phyloP scores from a whole-genome alignment of 2,888 invertebrate species.

The Drosophila incognita region DNA sequence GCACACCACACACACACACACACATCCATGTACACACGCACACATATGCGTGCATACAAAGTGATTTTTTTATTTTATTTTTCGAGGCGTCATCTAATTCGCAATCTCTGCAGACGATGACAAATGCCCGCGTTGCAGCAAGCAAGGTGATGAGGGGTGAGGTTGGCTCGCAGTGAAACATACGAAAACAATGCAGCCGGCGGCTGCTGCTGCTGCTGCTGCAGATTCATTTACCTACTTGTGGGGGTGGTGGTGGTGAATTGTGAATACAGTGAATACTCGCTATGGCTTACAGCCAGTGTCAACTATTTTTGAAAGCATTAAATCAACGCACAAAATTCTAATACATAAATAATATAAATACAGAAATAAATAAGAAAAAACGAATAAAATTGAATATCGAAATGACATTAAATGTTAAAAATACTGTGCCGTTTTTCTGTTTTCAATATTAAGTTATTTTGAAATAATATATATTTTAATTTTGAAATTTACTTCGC shows the following conservation, averaged over 20 bases:
- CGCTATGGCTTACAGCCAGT: background rate
- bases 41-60: conserved; percentile 13
- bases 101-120: conserved; percentile 16
- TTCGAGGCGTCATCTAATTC: conserved; percentile 27
- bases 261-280: conserved; percentile 5
- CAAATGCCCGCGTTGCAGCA: conserved; percentile 15
- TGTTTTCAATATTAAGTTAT: background rate
- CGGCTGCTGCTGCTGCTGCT: conserved; percentile 27
- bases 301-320: background rate
- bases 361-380: background rate
- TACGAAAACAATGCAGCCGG: conserved; percentile 19
- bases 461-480: background rate
- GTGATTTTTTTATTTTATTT: conserved; percentile 2
- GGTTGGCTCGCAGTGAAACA: background rate
- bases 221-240: conserved; percentile 17
- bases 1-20: conserved; percentile 21
- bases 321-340: no score
- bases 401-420: background rate
- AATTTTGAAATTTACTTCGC: background rate
- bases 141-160: background rate
- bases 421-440: background rate
- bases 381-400: background rate
- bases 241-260: background rate
- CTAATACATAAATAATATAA: background rate
- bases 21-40: conserved; percentile 14